Evolutionary conservation across 1,140 invertebrate genomes (phyloP).

Genomic region (Leucophenga varia): DNA sequence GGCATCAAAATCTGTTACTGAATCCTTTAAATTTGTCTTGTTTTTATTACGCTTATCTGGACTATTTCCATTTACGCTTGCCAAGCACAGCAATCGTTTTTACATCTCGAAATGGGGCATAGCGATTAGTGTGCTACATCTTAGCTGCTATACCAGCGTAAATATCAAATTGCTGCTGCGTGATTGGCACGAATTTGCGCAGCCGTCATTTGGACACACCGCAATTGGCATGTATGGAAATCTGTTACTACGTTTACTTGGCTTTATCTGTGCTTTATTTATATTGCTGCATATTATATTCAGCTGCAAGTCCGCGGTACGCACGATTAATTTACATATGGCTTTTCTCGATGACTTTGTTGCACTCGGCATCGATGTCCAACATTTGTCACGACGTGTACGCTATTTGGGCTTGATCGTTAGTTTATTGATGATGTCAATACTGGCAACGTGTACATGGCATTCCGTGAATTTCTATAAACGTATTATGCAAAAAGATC

Average conservation of each 20-base stretch:
- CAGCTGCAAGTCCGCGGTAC: conserved; percentile 1
- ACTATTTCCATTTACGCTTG: conserved; percentile 10
- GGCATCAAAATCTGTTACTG: too few relatives aligned
- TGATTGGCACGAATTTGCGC: conserved; percentile 16
- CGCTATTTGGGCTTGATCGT: conserved; percentile 2
- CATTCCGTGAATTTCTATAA: conserved; percentile 22
- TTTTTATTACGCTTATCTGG: conserved; percentile 16
- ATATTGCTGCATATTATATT: conserved; percentile 14
- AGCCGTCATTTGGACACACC: conserved; percentile 10
- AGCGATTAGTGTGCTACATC: conserved; percentile 11
- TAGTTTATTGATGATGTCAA: not conserved
- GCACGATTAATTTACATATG: conserved; percentile 11
- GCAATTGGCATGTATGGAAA: conserved; percentile 9
- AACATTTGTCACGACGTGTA: conserved; percentile 7
- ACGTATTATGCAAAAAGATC: conserved; percentile 9
- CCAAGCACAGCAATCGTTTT: conserved; percentile 1
- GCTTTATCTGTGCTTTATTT: conserved; percentile 8
- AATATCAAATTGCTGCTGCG: conserved; percentile 6
- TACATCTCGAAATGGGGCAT: conserved; percentile 10
- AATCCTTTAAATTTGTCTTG: too few relatives aligned
- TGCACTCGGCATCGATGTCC: conserved; percentile 9
- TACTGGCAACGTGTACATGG: conserved; percentile 1
- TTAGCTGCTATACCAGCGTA: conserved; percentile 12
- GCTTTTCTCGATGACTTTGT: conserved; percentile 10
- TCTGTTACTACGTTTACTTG: conserved; percentile 11